A percentile compares a stretch with the other conserved stretches of the same genome.
phyloP scores from a whole-genome alignment of 2,888 invertebrate genomes.

The Diplolepis rosae region DNA sequence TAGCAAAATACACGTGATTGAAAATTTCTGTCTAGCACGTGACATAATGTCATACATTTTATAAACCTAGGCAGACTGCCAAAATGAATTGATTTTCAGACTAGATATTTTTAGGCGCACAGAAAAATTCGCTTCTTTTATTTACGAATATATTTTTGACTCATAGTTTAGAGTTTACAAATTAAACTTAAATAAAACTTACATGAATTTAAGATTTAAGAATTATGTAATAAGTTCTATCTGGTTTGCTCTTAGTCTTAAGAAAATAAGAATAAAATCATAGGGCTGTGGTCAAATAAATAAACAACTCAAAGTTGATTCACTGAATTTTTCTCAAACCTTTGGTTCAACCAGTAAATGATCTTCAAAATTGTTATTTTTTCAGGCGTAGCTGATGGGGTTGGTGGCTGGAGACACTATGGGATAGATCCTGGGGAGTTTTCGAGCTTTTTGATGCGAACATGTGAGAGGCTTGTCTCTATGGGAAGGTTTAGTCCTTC shows the following conservation, averaged over 20 bases:
- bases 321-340: no score
- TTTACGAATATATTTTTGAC: background rate
- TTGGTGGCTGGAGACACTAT: slow-evolving; percentile 98
- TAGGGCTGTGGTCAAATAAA: no score
- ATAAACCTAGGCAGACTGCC: slow-evolving; percentile 51
- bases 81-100: slow-evolving; percentile 35
- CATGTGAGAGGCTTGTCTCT: slow-evolving; percentile 93
- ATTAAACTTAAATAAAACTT: no score
- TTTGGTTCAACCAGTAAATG: no score
- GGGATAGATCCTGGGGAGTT: slow-evolving; percentile 98
- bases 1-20: background rate
- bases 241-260: no score
- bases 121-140: background rate
- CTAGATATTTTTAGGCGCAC: slow-evolving; percentile 19
- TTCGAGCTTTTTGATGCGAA: slow-evolving; percentile 94
- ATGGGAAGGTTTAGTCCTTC: slow-evolving; percentile 91
- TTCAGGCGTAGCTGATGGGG: slow-evolving; percentile 97
- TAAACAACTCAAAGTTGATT: no score
- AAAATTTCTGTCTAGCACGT: slow-evolving; percentile 34
- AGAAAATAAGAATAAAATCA: no score
- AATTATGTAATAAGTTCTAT: no score
- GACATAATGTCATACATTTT: slow-evolving; percentile 49
- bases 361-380: slow-evolving; percentile 41
- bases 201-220: no score
- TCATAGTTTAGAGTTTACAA: background rate